Conservation (phyloP, 64 coral and sea anemone genomes). For the Trachythela sp. region DNA sequence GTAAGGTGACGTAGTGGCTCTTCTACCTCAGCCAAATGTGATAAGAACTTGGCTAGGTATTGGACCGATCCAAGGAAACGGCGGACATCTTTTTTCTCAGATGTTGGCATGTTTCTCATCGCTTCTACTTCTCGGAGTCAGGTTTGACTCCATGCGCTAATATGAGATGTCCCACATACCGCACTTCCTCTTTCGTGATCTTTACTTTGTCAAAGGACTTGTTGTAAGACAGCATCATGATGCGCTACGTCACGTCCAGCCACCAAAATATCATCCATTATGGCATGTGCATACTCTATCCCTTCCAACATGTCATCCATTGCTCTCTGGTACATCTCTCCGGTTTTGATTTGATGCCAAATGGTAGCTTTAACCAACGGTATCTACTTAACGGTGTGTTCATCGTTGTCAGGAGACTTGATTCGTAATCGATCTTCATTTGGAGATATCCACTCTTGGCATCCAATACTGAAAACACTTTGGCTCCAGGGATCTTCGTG, state of each 20-base stretch:
- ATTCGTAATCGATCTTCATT: not conserved
- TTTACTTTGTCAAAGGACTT: slow-evolving; percentile 65
- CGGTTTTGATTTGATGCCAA: not conserved
- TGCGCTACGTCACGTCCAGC: slow-evolving; percentile 39
- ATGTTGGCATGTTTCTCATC: slow-evolving; percentile 47
- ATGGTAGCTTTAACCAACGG: not conserved
- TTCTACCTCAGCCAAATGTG: slow-evolving; percentile 33
- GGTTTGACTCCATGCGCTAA: slow-evolving; percentile 45
- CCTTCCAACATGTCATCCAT: slow-evolving; percentile 54
- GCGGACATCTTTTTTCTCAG: slow-evolving; percentile 49
- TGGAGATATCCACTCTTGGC: not conserved
- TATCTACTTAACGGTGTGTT: not conserved
- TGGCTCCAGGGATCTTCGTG: not conserved
- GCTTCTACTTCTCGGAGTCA: slow-evolving; percentile 53
- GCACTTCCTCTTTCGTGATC: slow-evolving; percentile 44
- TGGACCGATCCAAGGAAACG: slow-evolving; percentile 52
- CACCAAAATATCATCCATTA: slow-evolving; percentile 62
- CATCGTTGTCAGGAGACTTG: not conserved
- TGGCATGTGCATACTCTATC: slow-evolving; percentile 46
- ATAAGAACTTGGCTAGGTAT: slow-evolving; percentile 49
- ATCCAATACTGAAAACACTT: not conserved
- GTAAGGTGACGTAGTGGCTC: slow-evolving; percentile 33
- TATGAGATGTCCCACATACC: slow-evolving; percentile 45
- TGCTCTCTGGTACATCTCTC: slow-evolving; percentile 39
- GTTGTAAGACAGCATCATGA: slow-evolving; percentile 47